Base-by-base conservation (phyloP, 2,888 invertebrate genomes). In the Eristalis arbustorum region DNA sequence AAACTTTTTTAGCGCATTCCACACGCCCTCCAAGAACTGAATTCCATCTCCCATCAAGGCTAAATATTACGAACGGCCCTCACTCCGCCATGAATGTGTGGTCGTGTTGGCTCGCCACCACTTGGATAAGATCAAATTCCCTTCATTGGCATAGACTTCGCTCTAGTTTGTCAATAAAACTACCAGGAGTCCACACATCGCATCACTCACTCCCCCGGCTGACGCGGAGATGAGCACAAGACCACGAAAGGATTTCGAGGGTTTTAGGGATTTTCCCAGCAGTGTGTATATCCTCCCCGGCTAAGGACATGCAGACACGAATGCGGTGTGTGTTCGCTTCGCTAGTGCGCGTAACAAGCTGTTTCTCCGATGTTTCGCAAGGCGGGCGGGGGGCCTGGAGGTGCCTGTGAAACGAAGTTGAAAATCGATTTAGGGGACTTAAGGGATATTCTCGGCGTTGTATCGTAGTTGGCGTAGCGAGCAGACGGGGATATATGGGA, bases 371-470 rank as follows among this genome's bases (percentile, higher is more conserved):
- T 14, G 42, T 63, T 2, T 13, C n/a, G 67, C 42, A 5, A 49
- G 49, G 34, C 8, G 13, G 28, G 49, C 4, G 10, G 22, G 8
- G 5, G 31, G 31, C 1, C n/a, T n/a, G n/a, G n/a, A n/a, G n/a
- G 6, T 31, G 31, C 8, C 31, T 31, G 31, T 31, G 31, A 23
- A 31, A 28, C n/a, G 40, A 63, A 69, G 49, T 76, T 76, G 28
- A 82, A 61, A 82, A 76, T 76, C 76, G 71, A 82, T 82, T 82
- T 72, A 61, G 31, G n/a, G 56, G 75, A 62, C 61, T 71, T 49
- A n/a, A 66, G 37, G 71, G 66, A 49, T 74, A 66, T 57, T 37
- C 56, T 37, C 64, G 25, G 62, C 62, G 22, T 49, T 72, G 42
- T 72, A 31, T 64, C 37, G 57, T 66, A 59, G 66, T 31, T 18